Evolutionary conservation across 64 coral and sea anemone species (phyloP).

Genomic region (Hydrozoanthus tunicans): DNA sequence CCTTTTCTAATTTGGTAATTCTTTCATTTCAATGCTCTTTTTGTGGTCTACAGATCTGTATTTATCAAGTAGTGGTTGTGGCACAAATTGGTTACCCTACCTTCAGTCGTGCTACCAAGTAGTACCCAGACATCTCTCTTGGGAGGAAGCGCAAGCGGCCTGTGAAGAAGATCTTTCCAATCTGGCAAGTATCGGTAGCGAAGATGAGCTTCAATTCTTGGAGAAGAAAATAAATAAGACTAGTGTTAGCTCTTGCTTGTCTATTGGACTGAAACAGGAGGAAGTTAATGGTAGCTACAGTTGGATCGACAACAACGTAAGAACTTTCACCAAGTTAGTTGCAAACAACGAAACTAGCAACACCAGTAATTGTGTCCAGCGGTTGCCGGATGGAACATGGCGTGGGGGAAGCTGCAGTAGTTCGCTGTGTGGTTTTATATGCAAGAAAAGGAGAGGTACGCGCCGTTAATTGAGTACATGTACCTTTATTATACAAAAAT

Average conservation of each 20-base stretch:
- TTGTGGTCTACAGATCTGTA: not conserved
- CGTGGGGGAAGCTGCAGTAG: conserved; percentile 3
- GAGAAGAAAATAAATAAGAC: not conserved
- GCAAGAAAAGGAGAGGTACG: conserved; percentile 35
- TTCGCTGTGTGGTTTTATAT: conserved; percentile 34
- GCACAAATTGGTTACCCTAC: not conserved
- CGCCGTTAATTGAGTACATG: no score
- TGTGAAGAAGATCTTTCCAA: conserved; percentile 22
- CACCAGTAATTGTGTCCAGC: conserved; percentile 25
- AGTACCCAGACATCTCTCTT: conserved; percentile 10
- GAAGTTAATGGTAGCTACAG: conserved; percentile 9
- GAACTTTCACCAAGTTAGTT: not conserved
- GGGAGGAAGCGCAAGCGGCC: conserved; percentile 4
- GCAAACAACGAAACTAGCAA: not conserved
- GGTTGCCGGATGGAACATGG: conserved; percentile 47
- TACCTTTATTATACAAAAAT: not conserved
- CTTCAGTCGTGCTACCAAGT: conserved; percentile 39
- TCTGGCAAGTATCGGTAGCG: conserved; percentile 16
- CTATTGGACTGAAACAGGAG: conserved; percentile 16
- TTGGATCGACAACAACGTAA: conserved; percentile 28
- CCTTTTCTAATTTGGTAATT: not conserved
- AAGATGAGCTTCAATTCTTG: conserved; percentile 16
- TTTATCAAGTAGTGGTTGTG: conserved; percentile 10
- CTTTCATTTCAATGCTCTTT: not conserved
- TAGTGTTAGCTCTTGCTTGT: conserved; percentile 13